phyloP scores from a whole-genome alignment of 2,888 invertebrate genomes.

The Dasysyrphus albostriatus region DNA sequence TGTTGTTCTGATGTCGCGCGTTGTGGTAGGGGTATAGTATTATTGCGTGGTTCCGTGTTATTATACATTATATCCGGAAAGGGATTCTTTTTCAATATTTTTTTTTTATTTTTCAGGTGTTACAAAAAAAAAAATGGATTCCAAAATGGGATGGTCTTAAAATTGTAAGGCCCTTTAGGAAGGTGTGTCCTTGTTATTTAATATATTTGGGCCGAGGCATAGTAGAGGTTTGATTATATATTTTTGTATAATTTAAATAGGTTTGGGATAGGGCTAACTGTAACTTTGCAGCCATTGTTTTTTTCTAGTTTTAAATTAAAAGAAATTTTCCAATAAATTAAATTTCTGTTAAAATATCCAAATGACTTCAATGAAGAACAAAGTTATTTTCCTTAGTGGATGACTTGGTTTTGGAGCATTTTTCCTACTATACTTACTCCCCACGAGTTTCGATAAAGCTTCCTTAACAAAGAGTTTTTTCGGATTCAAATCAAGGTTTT shows the following conservation, averaged over 20 bases:
- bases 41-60: constrained; percentile 42
- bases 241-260: not conserved
- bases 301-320: no score
- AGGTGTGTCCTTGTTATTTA: constrained; percentile 40
- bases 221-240: no score
- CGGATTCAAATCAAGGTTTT: no score
- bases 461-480: no score
- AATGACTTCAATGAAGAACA: no score
- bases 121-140: constrained; percentile 50
- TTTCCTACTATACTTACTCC: no score
- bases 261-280: not conserved
- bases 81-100: constrained; percentile 37
- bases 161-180: constrained; percentile 28
- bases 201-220: not conserved
- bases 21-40: constrained; percentile 41
- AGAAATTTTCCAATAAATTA: no score
- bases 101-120: not conserved
- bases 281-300: not conserved
- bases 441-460: no score
- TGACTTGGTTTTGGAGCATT: no score
- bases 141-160: constrained; percentile 56
- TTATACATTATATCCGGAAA: constrained; percentile 55
- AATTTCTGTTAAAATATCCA: no score
- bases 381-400: no score
- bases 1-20: not conserved